phyloP scores from a whole-genome alignment of 2,888 invertebrate genomes.

The Eubasilissa splendida region DNA sequence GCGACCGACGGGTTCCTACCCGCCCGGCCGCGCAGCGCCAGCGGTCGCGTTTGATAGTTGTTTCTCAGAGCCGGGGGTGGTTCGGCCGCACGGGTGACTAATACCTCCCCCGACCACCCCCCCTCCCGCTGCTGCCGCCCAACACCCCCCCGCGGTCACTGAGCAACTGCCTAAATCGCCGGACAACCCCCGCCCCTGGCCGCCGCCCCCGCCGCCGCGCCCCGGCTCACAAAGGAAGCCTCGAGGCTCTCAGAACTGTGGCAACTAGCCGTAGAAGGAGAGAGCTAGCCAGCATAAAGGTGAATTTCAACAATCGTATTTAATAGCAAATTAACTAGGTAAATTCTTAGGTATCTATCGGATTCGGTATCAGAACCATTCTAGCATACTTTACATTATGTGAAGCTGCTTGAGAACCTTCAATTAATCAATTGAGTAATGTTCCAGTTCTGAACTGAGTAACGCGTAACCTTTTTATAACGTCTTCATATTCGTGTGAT shows the following conservation, averaged over 20 bases:
- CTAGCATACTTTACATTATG: no score
- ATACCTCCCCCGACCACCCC: conserved; percentile 58
- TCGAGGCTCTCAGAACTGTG: conserved; percentile 37
- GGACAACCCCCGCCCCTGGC: conserved; percentile 33
- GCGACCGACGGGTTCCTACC: conserved; percentile 51
- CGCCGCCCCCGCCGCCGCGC: not conserved
- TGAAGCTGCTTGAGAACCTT: no score
- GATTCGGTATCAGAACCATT: no score
- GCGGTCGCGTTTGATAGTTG: conserved; percentile 45
- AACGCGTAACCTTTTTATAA: no score
- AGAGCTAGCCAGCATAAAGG: not conserved
- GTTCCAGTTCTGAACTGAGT: no score
- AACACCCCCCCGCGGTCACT: conserved; percentile 50
- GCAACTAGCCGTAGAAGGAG: conserved; percentile 14
- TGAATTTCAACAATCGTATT: conserved; percentile 25
- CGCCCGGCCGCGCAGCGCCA: conserved; percentile 13
- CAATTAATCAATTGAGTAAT: no score
- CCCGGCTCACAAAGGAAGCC: conserved; percentile 42
- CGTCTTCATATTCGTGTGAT: no score
- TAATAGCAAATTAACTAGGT: not conserved
- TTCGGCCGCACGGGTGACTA: conserved; percentile 58
- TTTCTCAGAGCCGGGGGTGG: conserved; percentile 56
- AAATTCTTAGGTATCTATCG: no score
- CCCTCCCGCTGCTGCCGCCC: conserved; percentile 24
- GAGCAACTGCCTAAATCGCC: conserved; percentile 54